phyloP scores from a whole-genome alignment of 2,797 vertebrate genomes.

The Cyprinella venusta region DNA sequence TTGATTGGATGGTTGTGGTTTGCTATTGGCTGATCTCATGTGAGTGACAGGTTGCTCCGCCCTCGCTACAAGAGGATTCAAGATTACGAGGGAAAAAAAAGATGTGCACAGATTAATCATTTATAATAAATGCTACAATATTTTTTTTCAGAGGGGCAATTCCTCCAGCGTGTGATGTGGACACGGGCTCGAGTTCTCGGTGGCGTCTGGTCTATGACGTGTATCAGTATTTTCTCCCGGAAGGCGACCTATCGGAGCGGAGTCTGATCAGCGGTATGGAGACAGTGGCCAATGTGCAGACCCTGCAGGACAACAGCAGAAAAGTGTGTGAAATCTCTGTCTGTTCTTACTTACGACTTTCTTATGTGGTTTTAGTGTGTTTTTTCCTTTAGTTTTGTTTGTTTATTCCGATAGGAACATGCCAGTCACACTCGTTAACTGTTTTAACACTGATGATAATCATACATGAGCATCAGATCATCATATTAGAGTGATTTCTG shows the following conservation, averaged over 20 bases:
- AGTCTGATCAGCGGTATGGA: constrained; percentile 79
- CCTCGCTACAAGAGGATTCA: neutral
- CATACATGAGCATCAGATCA: neutral
- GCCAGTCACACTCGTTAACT: neutral
- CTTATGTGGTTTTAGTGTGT: neutral
- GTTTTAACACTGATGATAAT: neutral
- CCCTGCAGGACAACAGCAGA: constrained; percentile 73
- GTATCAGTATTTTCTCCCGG: constrained; percentile 91
- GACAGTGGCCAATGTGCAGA: constrained; percentile 76
- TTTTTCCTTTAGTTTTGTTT: neutral
- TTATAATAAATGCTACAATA: neutral
- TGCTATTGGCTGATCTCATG: neutral
- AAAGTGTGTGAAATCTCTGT: constrained; percentile 73
- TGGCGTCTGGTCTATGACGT: constrained; percentile 90
- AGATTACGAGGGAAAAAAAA: neutral
- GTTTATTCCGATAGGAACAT: neutral
- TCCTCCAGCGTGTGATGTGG: constrained; percentile 79
- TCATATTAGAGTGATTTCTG: neutral
- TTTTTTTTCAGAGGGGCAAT: constrained; percentile 72
- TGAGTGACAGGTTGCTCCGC: neutral
- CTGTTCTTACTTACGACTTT: neutral
- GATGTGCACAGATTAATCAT: neutral
- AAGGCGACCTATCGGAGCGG: constrained; percentile 82
- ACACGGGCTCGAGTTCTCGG: constrained; percentile 63
- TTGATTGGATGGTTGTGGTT: neutral